A percentile compares a stretch with the other conserved stretches of the same genome.
These are phyloP conservation scores for Sacculina carcini DNA, from an alignment of 2,888 invertebrate genomes.

Conservation along the genomic window DNA sequence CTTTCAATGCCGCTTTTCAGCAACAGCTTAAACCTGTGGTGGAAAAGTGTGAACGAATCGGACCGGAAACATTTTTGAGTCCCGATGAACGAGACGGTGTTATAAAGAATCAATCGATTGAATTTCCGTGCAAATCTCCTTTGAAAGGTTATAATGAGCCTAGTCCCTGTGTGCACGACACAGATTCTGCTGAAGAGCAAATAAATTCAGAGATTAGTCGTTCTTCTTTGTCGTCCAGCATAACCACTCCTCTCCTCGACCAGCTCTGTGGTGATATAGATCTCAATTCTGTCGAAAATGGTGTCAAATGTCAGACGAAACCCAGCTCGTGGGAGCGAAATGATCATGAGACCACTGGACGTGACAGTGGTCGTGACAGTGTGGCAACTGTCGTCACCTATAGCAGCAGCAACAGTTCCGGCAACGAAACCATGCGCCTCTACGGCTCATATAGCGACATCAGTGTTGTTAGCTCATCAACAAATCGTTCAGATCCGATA, in stretches of 20 bases:
- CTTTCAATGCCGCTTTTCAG: slow-evolving; percentile 25
- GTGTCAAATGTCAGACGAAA: too few species aligned
- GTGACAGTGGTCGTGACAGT: slow-evolving; percentile 26
- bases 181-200: too few species aligned
- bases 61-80: slow-evolving; percentile 21
- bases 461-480: slow-evolving; percentile 28
- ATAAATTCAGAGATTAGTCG: too few species aligned
- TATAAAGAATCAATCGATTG: too few species aligned
- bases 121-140: too few species aligned
- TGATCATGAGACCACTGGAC: slow-evolving; percentile 13
- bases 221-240: slow-evolving; percentile 24
- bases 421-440: slow-evolving; percentile 50
- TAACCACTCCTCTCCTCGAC: slow-evolving; percentile 41
- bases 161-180: too few species aligned
- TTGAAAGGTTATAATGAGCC: too few species aligned
- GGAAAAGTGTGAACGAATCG: slow-evolving; percentile 37
- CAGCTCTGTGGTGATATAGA: slow-evolving; percentile 34
- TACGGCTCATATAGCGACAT: slow-evolving; percentile 47
- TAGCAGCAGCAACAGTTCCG: slow-evolving; percentile 30
- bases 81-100: neutral
- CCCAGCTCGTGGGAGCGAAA: neutral
- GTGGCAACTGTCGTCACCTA: slow-evolving; percentile 27
- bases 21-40: slow-evolving; percentile 40
- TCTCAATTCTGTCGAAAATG: slow-evolving; percentile 16
- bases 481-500: slow-evolving; percentile 16